A percentile compares a stretch with the other conserved stretches of the same genome.
Conservation (phyloP, 2,113 vertebrate species). For the Erinaceus europaeus region DNA sequence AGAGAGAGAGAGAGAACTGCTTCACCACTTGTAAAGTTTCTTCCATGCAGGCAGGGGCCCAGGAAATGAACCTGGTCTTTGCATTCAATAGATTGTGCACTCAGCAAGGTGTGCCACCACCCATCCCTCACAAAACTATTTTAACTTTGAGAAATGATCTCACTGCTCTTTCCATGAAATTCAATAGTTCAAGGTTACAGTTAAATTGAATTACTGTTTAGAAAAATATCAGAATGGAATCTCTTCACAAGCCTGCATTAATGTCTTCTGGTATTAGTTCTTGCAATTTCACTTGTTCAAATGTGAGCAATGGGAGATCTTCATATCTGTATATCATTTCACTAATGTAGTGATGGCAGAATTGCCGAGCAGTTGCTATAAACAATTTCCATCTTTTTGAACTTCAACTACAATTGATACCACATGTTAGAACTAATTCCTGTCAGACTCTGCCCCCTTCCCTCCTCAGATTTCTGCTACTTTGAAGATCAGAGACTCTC, state of each 20-base stretch:
- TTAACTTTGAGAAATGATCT: not conserved
- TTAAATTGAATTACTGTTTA: not conserved
- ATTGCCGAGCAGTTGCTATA: conserved; percentile 68
- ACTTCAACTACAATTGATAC: conserved; percentile 69
- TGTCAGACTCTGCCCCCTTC: not conserved
- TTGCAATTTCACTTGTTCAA: conserved; percentile 24
- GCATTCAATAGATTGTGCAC: too few species aligned
- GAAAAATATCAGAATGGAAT: conserved; percentile 35
- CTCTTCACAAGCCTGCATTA: not conserved
- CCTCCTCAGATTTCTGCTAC: conserved; percentile 49
- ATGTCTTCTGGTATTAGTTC: not conserved
- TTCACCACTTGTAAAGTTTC: too few species aligned
- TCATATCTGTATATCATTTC: conserved; percentile 40
- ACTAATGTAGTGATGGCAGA: conserved; percentile 72
- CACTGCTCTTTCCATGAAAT: not conserved
- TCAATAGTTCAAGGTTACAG: not conserved
- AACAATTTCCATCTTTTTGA: conserved; percentile 67
- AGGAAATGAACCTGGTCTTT: too few species aligned
- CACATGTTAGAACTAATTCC: conserved; percentile 56
- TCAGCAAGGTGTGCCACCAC: too few species aligned
- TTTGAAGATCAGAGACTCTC: conserved; percentile 71
- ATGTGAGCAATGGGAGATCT: conserved; percentile 25
- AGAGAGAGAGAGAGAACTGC: too few species aligned
- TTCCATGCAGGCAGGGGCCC: too few species aligned
- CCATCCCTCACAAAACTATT: too few species aligned